phyloP scores from a whole-genome alignment of 2,888 invertebrate species.

The Ceriagrion tenellum region DNA sequence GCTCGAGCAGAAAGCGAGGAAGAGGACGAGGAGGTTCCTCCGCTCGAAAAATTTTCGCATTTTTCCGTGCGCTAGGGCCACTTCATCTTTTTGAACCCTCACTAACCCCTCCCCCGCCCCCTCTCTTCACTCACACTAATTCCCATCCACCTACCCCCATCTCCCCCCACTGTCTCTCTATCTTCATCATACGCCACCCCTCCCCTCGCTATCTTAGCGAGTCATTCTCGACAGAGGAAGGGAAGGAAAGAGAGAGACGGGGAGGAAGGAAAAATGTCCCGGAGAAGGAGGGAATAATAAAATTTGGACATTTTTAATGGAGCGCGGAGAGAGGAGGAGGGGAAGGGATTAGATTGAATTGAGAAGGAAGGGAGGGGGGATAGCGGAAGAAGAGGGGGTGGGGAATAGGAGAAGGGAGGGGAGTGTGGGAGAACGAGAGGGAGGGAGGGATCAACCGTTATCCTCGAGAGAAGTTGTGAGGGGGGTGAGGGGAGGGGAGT shows the following conservation, averaged over 20 bases:
- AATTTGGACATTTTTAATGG: slow-evolving; percentile 39
- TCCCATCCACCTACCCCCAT: too few relatives aligned
- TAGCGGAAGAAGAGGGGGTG: background rate
- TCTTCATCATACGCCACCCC: background rate
- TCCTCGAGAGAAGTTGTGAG: background rate
- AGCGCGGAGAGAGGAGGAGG: background rate
- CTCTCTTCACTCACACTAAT: background rate
- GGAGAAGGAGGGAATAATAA: slow-evolving; percentile 19
- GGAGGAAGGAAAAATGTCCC: background rate
- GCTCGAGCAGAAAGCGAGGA: background rate
- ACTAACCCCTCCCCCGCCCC: background rate
- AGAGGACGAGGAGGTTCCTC: background rate
- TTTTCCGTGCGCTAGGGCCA: background rate
- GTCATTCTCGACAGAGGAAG: background rate
- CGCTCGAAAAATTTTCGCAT: background rate
- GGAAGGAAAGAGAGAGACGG: background rate
- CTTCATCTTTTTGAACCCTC: slow-evolving; percentile 1
- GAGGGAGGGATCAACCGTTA: slow-evolving; percentile 41
- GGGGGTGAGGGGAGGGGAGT: slow-evolving; percentile 48
- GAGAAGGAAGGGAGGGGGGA: background rate
- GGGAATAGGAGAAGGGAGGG: background rate
- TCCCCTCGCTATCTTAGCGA: background rate
- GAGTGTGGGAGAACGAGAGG: background rate
- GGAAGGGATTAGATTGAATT: slow-evolving; percentile 2
- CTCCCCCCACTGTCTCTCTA: too few relatives aligned